Evolutionary conservation across 2,888 invertebrate species (phyloP).

Genomic region (Alentia gelatinosa): DNA sequence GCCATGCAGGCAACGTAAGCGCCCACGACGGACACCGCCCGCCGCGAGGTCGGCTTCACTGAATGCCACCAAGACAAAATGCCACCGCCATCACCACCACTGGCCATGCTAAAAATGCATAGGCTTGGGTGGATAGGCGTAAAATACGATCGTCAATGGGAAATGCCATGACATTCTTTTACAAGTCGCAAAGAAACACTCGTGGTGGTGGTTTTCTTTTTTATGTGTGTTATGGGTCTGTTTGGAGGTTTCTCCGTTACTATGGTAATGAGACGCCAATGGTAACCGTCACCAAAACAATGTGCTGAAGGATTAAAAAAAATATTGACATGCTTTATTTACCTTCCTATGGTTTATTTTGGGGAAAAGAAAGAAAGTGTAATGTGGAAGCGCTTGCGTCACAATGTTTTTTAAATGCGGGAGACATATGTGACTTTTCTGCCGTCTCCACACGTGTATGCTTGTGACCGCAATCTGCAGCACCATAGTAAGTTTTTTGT

Average conservation of each 20-base stretch:
- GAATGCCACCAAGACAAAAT: not conserved
- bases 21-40: not conserved
- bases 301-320: too few relatives aligned
- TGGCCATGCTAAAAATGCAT: not conserved
- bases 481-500: too few relatives aligned
- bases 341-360: too few relatives aligned
- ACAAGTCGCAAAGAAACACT: not conserved
- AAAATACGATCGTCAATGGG: not conserved
- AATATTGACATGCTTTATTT: too few relatives aligned
- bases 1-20: not conserved
- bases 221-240: not conserved
- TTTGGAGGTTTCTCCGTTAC: not conserved
- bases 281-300: too few relatives aligned
- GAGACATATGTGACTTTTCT: too few relatives aligned
- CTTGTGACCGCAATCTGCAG: too few relatives aligned
- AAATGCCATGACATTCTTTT: constrained; percentile 10
- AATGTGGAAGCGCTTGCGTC: too few relatives aligned
- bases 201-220: constrained; percentile 1
- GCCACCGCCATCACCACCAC: not conserved
- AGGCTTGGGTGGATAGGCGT: not conserved
- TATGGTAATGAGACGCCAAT: too few relatives aligned
- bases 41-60: not conserved
- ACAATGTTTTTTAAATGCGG: too few relatives aligned
- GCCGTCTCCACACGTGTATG: too few relatives aligned
- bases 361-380: too few relatives aligned